Evolutionary conservation across 2,797 vertebrate species (phyloP).

Genomic region (Xenentodon cancila): DNA sequence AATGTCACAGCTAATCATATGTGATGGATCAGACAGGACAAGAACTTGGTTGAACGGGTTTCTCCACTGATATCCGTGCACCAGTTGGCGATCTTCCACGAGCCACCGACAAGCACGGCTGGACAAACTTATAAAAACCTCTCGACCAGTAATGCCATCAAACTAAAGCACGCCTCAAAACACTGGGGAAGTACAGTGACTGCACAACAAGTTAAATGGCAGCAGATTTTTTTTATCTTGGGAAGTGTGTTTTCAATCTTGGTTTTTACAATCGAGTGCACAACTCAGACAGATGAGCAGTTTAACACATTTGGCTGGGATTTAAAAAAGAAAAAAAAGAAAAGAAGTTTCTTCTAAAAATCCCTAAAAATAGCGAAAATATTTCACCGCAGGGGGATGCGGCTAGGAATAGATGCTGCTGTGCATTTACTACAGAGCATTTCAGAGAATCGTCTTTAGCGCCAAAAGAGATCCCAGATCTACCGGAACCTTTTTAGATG

Average conservation of each 20-base stretch:
- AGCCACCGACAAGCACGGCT: constrained; percentile 43
- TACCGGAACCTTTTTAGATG: constrained; percentile 31
- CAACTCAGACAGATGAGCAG: constrained; percentile 41
- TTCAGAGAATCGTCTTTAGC: constrained; percentile 60
- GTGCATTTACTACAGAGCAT: constrained; percentile 55
- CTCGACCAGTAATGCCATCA: constrained; percentile 42
- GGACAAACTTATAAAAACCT: constrained; percentile 58
- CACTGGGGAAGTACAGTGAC: constrained; percentile 31
- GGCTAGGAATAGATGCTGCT: constrained; percentile 23
- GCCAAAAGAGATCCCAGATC: constrained; percentile 29
- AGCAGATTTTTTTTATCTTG: constrained; percentile 55
- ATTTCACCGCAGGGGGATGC: constrained; percentile 47
- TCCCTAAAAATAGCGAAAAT: constrained; percentile 58
- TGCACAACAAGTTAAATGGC: constrained; percentile 54
- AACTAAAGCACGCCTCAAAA: constrained; percentile 53
- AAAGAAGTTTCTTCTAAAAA: constrained; percentile 29
- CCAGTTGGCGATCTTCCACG: constrained; percentile 21
- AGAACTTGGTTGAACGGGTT: constrained; percentile 15
- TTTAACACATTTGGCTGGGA: constrained; percentile 39
- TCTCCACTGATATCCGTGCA: constrained; percentile 29
- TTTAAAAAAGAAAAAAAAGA: constrained; percentile 6
- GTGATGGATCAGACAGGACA: constrained; percentile 18
- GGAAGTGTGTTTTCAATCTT: constrained; percentile 48
- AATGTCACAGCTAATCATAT: constrained; percentile 30
- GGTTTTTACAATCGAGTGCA: constrained; percentile 33